Base-by-base conservation (phyloP, 2,797 vertebrate genomes). In the Rallus crepitans region DNA sequence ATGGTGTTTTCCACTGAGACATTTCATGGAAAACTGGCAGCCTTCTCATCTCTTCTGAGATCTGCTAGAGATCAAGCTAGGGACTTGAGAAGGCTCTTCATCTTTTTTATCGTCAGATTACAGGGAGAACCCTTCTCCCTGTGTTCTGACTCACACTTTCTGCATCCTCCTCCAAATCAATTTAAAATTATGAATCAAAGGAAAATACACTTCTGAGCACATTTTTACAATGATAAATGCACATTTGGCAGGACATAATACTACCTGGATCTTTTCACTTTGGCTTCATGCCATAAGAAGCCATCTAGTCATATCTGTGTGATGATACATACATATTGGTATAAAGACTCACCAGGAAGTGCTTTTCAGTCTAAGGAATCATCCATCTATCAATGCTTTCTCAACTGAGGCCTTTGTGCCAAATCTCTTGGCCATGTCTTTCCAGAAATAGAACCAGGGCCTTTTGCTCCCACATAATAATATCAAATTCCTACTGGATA, bases 171-270 rank as follows among this genome's bases (percentile, higher is more conserved):
- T 93, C 40, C 45, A 78, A 91, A 91, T 81, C n/a, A 78, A 69
- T 94, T 90, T 24, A 82, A 94, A 90, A 91, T 63, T 53, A 75
- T 56, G 25, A 95, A 94, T 93, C 55, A 88, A 95, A 87, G 48
- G 27, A 81, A 83, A 82, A 79, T 27, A 86, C 59, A 55, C 47
- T 69, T 78, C 6, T 78, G 61, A 83, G 88, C 24, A 78, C 3
- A 1, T 42, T 72, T 93, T 87, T 86, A 76, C 0, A 1, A 48
- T 15, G 59, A n/a, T 75, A 72, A 82, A 90, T 76, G 19, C 72
- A 47, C 35, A 55, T 88, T 88, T 93, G 82, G 70, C 77, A 76
- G 77, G 57, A 76, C 9, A 8, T 31, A 78, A 68, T 23, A 77
- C 79, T 84, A 72, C 19, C 27, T 13, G 3, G 59, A 81, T 68